Conservation (phyloP, 2,888 invertebrate species). For the Zootermopsis nevadensis region DNA sequence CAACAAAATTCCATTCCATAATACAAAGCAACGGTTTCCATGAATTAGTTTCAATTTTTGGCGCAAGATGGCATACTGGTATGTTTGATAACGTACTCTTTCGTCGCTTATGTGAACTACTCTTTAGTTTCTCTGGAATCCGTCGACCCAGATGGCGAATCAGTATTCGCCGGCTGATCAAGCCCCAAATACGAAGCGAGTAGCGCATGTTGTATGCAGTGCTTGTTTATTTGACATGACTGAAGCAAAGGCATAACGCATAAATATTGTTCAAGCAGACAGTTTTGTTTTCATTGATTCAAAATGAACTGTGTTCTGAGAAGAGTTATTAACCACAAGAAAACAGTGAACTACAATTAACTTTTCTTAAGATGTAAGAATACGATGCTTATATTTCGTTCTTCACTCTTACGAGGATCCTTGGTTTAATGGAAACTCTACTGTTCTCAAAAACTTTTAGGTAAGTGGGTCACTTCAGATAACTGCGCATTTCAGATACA, state of each 20-base stretch:
- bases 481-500: background rate
- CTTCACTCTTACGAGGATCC: background rate
- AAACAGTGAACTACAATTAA: background rate
- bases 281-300: background rate
- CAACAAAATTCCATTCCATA: constrained; percentile 5
- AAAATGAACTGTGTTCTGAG: background rate
- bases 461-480: constrained; percentile 24
- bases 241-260: background rate
- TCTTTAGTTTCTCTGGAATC: background rate
- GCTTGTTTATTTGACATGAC: background rate
- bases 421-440: constrained; percentile 22
- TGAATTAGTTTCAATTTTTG: constrained; percentile 3
- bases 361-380: background rate
- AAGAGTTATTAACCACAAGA: background rate
- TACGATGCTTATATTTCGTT: background rate
- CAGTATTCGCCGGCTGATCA: constrained; percentile 15
- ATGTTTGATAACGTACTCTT: background rate
- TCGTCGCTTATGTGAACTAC: background rate
- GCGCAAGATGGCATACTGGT: background rate
- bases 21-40: constrained; percentile 26
- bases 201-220: background rate
- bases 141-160: constrained; percentile 27
- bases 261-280: background rate
- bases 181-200: constrained; percentile 24
- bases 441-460: constrained; percentile 11